Percentiles rank a stretch among this genome's conserved stretches.
phyloP scores from a whole-genome alignment of 2,797 vertebrate species.

The Corythornis leucogaster region DNA sequence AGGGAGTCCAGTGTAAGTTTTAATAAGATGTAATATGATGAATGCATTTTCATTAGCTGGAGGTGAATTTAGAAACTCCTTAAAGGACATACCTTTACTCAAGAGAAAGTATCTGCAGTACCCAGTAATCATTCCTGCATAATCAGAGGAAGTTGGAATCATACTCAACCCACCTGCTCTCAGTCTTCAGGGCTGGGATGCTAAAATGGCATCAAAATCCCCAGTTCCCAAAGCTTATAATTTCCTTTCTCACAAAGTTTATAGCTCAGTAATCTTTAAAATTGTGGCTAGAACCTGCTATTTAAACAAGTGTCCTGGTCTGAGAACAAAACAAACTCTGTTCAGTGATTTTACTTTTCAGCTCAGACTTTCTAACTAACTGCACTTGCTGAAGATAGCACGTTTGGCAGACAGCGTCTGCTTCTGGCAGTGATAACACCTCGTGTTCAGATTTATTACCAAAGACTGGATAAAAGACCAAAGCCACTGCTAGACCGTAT shows the following conservation, averaged over 20 bases:
- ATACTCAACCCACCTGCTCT: background rate
- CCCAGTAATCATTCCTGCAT: background rate
- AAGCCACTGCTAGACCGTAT: too few relatives aligned
- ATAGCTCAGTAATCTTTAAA: conserved; percentile 16
- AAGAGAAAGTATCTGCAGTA: background rate
- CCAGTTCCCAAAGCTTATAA: conserved; percentile 38
- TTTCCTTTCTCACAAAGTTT: conserved; percentile 10
- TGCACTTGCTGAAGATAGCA: too few relatives aligned
- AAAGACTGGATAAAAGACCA: too few relatives aligned
- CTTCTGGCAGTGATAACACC: too few relatives aligned
- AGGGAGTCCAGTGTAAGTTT: background rate
- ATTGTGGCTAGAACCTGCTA: background rate
- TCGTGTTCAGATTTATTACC: too few relatives aligned
- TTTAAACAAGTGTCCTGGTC: conserved; percentile 11
- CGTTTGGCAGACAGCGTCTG: too few relatives aligned
- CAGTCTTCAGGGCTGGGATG: background rate
- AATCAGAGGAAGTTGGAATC: conserved; percentile 9
- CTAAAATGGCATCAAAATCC: conserved; percentile 37
- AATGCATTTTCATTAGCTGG: background rate
- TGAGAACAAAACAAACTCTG: too few relatives aligned
- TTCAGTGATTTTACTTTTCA: too few relatives aligned
- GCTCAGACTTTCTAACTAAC: too few relatives aligned
- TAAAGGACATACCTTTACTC: background rate
- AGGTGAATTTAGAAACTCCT: background rate
- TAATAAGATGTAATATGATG: background rate